Evolutionary conservation across 1,140 invertebrate species (phyloP).

Genomic region (Temnothorax curvispinosus): DNA sequence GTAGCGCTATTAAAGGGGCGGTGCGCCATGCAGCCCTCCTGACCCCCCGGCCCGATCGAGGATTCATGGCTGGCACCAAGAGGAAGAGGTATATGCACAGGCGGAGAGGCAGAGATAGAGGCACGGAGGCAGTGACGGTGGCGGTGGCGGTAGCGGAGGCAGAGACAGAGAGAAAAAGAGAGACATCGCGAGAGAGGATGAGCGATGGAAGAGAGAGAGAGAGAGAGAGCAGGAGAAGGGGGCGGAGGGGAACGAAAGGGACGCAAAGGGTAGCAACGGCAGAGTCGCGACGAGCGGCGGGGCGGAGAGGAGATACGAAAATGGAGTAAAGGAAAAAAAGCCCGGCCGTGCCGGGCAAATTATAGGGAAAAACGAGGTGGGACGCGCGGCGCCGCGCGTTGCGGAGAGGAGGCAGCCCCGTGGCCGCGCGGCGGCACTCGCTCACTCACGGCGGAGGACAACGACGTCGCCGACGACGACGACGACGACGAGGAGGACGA

Average conservation of each 20-base stretch:
- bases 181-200: slow-evolving; percentile 11
- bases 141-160: slow-evolving; percentile 53
- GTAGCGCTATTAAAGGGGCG: slow-evolving; percentile 85
- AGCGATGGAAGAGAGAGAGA: not conserved
- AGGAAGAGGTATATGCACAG: slow-evolving; percentile 21
- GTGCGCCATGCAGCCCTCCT: slow-evolving; percentile 74
- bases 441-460: slow-evolving; percentile 56
- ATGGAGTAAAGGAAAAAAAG: slow-evolving; percentile 77
- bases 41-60: slow-evolving; percentile 78
- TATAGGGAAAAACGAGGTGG: slow-evolving; percentile 82
- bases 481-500: slow-evolving; percentile 49
- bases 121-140: slow-evolving; percentile 46
- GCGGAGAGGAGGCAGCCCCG: slow-evolving; percentile 56
- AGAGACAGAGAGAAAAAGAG: slow-evolving; percentile 60
- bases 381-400: slow-evolving; percentile 54
- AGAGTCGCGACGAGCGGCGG: slow-evolving; percentile 31
- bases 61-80: slow-evolving; percentile 84
- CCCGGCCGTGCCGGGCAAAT: slow-evolving; percentile 79
- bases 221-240: not conserved
- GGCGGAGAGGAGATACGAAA: slow-evolving; percentile 74
- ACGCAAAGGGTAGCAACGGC: slow-evolving; percentile 16
- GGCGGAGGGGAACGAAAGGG: not conserved
- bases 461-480: slow-evolving; percentile 1
- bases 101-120: slow-evolving; percentile 54
- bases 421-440: not conserved